Conservation (phyloP, 2,888 invertebrate species). For the Idaea aversata region DNA sequence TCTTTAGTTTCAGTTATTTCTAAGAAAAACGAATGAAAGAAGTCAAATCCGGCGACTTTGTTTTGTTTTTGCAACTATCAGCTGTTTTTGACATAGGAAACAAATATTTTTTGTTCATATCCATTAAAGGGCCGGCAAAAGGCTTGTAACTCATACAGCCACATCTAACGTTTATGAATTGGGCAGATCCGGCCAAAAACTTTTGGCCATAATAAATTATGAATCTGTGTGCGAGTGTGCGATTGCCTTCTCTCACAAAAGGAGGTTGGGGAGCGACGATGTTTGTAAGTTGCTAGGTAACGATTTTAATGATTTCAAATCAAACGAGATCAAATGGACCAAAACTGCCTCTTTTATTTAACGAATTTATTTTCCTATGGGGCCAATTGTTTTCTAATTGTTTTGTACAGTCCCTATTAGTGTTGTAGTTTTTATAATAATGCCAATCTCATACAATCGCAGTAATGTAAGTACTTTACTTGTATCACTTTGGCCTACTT, state of each 20-base stretch:
- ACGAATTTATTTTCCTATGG: slow-evolving; percentile 67
- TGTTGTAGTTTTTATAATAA: slow-evolving; percentile 45
- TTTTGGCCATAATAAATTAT: too few species aligned
- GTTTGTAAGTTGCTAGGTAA: slow-evolving; percentile 51
- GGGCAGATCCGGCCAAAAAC: too few species aligned
- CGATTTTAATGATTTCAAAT: slow-evolving; percentile 25
- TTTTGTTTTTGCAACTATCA: slow-evolving; percentile 1
- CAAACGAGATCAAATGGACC: slow-evolving; percentile 55
- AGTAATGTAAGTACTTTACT: slow-evolving; percentile 65
- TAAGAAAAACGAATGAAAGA: not conserved
- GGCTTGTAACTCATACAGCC: not conserved
- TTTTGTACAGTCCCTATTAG: slow-evolving; percentile 37
- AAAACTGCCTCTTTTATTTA: slow-evolving; percentile 64
- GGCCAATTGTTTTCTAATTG: slow-evolving; percentile 48
- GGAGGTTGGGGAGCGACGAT: too few species aligned
- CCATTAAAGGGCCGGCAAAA: not conserved
- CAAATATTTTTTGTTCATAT: not conserved
- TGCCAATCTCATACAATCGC: slow-evolving; percentile 71
- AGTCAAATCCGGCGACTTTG: not conserved
- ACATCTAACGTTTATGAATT: not conserved
- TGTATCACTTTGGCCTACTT: not conserved
- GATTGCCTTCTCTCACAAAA: too few species aligned
- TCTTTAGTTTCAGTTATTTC: not conserved
- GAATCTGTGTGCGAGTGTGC: too few species aligned
- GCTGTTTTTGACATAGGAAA: not conserved